Conservation (phyloP, 2,797 vertebrate species). For the Brachyalestes nurse region DNA sequence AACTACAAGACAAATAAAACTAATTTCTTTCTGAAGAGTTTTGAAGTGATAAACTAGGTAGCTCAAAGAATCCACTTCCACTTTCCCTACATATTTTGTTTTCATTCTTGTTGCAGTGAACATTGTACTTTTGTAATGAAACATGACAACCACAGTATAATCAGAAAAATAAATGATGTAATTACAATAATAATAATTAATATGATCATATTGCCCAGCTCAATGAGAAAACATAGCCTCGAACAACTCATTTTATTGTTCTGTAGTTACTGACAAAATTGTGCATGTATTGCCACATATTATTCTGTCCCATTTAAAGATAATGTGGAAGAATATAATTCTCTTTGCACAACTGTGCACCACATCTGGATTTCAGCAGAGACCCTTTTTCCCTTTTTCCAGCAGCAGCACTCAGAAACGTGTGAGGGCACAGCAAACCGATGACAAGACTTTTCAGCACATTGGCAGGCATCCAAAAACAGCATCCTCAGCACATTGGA, state of each 20-base stretch:
- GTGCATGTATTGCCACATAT: background rate
- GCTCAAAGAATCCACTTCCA: background rate
- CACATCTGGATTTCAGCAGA: background rate
- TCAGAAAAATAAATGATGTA: too few species aligned
- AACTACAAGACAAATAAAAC: too few species aligned
- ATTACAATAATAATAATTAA: too few species aligned
- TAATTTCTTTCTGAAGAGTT: too few species aligned
- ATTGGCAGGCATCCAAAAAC: background rate
- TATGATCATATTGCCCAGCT: too few species aligned
- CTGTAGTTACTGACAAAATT: too few species aligned
- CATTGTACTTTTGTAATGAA: background rate
- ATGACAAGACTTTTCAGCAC: conserved; percentile 4
- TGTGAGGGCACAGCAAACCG: background rate
- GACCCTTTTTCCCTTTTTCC: background rate
- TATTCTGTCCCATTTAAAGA: background rate
- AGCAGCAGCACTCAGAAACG: background rate
- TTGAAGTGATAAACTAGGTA: too few species aligned
- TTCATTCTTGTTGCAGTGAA: background rate
- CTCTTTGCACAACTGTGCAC: background rate
- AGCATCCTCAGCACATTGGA: conserved; percentile 10
- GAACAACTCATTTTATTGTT: too few species aligned
- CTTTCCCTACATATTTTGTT: background rate
- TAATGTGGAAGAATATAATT: background rate
- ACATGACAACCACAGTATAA: too few species aligned
- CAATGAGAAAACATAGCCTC: too few species aligned